phyloP scores from a whole-genome alignment of 2,113 vertebrate genomes.

The Colossoma macropomum region DNA sequence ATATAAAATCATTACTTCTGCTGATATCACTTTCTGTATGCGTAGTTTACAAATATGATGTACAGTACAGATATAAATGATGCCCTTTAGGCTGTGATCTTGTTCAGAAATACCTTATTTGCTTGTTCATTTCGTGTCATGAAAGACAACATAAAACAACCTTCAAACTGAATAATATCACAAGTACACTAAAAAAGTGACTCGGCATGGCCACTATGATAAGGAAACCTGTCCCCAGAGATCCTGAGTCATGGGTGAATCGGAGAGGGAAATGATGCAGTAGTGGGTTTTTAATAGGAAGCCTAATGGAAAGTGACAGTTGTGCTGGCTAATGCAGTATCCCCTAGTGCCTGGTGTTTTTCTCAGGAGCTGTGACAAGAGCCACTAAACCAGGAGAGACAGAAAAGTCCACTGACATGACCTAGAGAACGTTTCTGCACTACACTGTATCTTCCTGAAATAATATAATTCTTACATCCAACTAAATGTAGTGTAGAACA shows the following conservation, averaged over 20 bases:
- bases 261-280: background rate
- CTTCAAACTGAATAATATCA: background rate
- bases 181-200: background rate
- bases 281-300: constrained; percentile 4
- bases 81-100: too few species aligned
- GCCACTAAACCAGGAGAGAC: background rate
- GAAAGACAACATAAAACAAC: background rate
- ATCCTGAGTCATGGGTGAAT: background rate
- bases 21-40: too few species aligned
- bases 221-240: background rate
- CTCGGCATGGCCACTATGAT: background rate
- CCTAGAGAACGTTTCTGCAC: background rate
- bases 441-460: background rate
- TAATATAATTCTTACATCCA: background rate
- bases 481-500: background rate
- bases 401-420: background rate
- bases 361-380: constrained; percentile 1
- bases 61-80: too few species aligned
- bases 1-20: too few species aligned
- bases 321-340: constrained; percentile 27
- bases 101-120: too few species aligned
- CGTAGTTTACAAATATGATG: too few species aligned
- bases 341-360: background rate
- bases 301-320: constrained; percentile 31
- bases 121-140: too few species aligned